phyloP scores from a whole-genome alignment of 2,888 invertebrate genomes.

The Apotomis turbidana region DNA sequence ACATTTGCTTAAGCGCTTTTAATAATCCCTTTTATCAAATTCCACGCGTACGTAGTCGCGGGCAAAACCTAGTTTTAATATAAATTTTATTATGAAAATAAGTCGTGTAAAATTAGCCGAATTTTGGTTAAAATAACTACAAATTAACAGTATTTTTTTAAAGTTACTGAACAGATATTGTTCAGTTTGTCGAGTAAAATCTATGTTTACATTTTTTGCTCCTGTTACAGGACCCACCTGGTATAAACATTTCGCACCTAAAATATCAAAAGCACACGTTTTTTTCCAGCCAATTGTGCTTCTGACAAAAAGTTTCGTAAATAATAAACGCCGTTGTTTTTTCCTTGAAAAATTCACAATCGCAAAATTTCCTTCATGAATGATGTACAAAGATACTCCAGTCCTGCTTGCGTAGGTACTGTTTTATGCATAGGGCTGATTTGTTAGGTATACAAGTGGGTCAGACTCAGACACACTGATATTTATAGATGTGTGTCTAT shows the following conservation, averaged over 20 bases:
- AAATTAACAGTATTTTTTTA: no score
- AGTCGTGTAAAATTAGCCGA: no score
- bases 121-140: no score
- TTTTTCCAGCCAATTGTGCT: conserved; percentile 6
- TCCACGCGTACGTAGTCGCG: no score
- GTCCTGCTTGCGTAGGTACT: conserved; percentile 1
- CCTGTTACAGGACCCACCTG: no score
- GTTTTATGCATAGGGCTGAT: conserved; percentile 26
- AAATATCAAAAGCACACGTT: background rate
- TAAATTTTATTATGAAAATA: no score
- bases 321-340: conserved; percentile 21
- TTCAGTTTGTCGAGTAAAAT: no score
- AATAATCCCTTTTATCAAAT: no score
- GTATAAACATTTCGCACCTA: background rate
- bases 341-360: conserved; percentile 28
- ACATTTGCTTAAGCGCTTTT: no score
- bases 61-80: no score
- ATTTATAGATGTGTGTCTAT: background rate
- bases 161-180: no score
- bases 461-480: conserved; percentile 18
- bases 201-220: no score
- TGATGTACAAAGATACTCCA: conserved; percentile 15
- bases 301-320: conserved; percentile 13
- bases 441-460: conserved; percentile 12
- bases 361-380: conserved; percentile 11